Evolutionary conservation across 2,113 vertebrate species (phyloP).

Genomic region (Gymnarchus niloticus): DNA sequence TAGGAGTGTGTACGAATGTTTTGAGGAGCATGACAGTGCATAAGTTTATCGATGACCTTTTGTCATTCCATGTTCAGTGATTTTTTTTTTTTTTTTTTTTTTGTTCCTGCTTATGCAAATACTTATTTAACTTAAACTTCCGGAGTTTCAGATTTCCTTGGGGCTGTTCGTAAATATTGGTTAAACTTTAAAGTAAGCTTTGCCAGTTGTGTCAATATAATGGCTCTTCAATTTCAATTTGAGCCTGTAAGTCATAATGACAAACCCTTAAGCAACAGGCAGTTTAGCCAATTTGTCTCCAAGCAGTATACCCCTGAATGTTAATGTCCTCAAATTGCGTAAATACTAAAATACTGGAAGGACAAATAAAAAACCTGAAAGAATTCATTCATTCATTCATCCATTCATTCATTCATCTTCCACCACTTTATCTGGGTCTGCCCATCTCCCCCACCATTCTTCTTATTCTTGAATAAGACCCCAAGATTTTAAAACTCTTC

Average conservation of each 20-base stretch:
- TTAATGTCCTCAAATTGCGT: background rate
- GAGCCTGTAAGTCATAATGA: background rate
- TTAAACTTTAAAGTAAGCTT: background rate
- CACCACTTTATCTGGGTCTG: too few relatives aligned
- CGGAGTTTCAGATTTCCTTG: background rate
- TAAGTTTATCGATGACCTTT: too few relatives aligned
- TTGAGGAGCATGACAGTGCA: background rate
- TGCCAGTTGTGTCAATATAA: background rate
- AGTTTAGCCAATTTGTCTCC: background rate
- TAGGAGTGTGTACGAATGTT: too few relatives aligned
- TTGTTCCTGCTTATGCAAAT: background rate
- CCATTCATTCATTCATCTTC: too few relatives aligned
- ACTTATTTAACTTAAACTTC: background rate
- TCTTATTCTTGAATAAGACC: background rate
- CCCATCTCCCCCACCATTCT: too few relatives aligned
- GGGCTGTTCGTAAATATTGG: background rate
- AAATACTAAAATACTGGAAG: too few relatives aligned
- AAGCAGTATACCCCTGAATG: background rate
- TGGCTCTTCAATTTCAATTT: background rate
- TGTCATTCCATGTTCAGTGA: background rate
- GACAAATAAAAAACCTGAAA: too few relatives aligned
- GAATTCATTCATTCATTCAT: too few relatives aligned
- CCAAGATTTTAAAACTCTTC: background rate
- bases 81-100: background rate
- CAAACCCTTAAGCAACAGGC: background rate